Evolutionary conservation across 2,113 vertebrate genomes (phyloP), one percentile per base, ranked within the genome.

Genomic region (Trogon melanurus): DNA sequence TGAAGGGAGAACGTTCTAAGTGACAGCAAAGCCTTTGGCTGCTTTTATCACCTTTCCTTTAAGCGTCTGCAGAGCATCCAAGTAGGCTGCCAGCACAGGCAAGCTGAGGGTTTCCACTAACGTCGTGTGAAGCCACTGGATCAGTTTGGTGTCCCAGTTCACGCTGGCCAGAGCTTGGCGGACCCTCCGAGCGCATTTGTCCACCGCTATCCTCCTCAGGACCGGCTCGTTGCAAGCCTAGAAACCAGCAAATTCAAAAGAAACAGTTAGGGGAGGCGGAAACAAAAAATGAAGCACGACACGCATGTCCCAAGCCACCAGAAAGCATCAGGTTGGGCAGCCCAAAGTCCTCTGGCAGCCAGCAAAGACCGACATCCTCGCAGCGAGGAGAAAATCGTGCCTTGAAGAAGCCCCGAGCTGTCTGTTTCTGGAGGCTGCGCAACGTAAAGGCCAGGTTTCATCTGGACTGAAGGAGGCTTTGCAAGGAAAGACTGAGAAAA

Each of bases 1-100:
- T 0, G 4, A 13, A 8, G 5, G 47, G 10, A 67, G 27, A 56
- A 8, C 0, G 0, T 3, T 6, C 1, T 4, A 48, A 7, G 10
- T 0, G 5, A 12, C 4, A 34, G 10, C 34, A 19, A 58, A 27
- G 6, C 2, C 16, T 48, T 14, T 10, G 30, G 2, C 17, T 38
- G 57, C 65, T 9, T 34, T 27, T 3, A 11, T 97, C 95, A 99
- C 99, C 98, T 99, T 99, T 98, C 99, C 99, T 96, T 99, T 99
- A 17, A 99, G 98, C 0, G 99, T 99, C 97, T 99, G 99, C 97
- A 99, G 96, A 38, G 99, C 99, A 64, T 99, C 99, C 96, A 99
- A 93, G 96, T 99, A 99, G 2, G 99, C 99, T 7, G 99, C 99
- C 70, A 99, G 98, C 98, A 99, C 98, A 2, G 99, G 98, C 47